These are phyloP conservation scores for Menura novaehollandiae DNA, from an alignment of 2,113 vertebrate genomes.

Conservation along the genomic window DNA sequence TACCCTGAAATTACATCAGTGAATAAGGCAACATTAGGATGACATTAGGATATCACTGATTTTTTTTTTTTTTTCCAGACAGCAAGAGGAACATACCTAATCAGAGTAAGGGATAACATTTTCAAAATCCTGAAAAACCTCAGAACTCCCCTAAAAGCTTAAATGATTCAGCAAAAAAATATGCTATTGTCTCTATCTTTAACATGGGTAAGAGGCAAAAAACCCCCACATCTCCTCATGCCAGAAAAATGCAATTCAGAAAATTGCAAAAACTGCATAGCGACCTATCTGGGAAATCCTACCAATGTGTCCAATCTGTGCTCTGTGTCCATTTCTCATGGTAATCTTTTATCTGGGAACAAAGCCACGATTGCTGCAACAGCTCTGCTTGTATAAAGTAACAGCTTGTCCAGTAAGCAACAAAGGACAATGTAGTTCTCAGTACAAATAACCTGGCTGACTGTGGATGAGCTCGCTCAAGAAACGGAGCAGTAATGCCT, in stretches of 20 bases:
- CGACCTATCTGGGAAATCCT: not conserved
- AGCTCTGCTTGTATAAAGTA: not conserved
- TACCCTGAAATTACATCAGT: not conserved
- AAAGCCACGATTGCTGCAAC: not conserved
- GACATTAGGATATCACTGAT: not conserved
- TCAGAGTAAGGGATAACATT: not conserved
- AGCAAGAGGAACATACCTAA: not conserved
- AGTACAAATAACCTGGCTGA: not conserved
- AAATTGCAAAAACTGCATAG: not conserved
- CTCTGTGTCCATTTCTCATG: not conserved
- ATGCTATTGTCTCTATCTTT: not conserved
- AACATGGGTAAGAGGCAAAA: not conserved
- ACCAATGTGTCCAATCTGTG: not conserved
- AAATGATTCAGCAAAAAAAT: not conserved
- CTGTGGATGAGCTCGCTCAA: not conserved
- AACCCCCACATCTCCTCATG: not conserved
- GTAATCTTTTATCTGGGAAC: conserved; percentile 19
- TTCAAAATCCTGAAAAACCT: not conserved
- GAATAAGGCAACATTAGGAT: not conserved
- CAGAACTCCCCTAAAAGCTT: not conserved
- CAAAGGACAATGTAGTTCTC: not conserved
- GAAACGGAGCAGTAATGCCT: not conserved
- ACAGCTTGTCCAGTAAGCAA: not conserved
- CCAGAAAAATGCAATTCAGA: not conserved
- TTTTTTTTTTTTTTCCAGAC: not conserved